phyloP scores from a whole-genome alignment of 2,888 invertebrate species.

The Amblyjoppa fuscipennis region DNA sequence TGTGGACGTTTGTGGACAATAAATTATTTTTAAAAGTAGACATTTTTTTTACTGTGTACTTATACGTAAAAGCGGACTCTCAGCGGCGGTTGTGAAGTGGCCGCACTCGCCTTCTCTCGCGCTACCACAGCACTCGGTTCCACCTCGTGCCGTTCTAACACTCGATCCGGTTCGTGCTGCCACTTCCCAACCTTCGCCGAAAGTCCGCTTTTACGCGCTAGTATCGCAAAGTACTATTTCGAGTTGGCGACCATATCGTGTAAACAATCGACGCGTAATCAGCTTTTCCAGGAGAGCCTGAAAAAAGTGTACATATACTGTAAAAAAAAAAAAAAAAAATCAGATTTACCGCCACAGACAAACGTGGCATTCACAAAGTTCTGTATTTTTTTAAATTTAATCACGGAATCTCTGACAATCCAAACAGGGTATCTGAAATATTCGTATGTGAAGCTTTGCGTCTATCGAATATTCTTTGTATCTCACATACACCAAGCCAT shows the following conservation, averaged over 20 bases:
- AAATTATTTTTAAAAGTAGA: no score
- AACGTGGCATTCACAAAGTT: not conserved
- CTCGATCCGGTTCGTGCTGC: no score
- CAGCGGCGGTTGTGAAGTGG: no score
- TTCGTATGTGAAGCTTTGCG: not conserved
- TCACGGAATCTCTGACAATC: constrained; percentile 35
- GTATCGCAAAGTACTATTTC: no score
- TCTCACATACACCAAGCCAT: not conserved
- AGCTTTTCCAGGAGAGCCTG: not conserved
- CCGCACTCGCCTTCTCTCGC: no score
- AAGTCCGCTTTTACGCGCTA: no score
- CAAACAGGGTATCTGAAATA: constrained; percentile 21
- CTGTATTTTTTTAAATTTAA: constrained; percentile 10
- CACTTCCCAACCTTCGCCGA: no score
- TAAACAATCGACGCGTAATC: not conserved
- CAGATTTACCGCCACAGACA: not conserved
- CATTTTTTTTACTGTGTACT: no score
- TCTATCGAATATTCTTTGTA: constrained; percentile 33
- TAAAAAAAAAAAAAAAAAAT: not conserved
- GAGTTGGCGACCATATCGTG: not conserved
- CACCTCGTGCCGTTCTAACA: no score
- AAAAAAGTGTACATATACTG: not conserved
- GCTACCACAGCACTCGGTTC: no score
- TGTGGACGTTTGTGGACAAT: no score
- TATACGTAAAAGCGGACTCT: no score